A percentile compares a stretch with the other conserved stretches of the same genome.
Evolutionary conservation across 2,113 vertebrate genomes (phyloP).

Genomic region (Phrynosoma platyrhinos): DNA sequence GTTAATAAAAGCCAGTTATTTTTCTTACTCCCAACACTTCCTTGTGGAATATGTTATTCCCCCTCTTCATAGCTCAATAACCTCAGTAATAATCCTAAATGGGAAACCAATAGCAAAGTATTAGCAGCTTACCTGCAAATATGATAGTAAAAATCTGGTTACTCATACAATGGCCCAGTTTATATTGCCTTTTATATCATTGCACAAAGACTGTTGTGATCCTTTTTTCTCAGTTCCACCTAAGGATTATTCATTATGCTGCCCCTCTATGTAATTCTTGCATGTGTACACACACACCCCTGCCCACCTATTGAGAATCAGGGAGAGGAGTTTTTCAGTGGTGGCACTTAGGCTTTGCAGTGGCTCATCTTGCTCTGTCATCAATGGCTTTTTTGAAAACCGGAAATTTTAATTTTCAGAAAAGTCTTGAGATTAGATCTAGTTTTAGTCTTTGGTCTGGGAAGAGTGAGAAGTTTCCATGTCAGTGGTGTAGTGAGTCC

Average conservation of each 20-base stretch:
- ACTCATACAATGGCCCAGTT: background rate
- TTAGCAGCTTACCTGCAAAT: too few relatives aligned
- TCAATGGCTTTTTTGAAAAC: background rate
- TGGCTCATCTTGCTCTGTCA: background rate
- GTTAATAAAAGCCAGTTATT: background rate
- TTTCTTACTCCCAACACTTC: background rate
- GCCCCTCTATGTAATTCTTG: background rate
- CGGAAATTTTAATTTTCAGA: background rate
- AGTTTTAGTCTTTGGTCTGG: background rate
- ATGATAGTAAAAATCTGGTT: too few relatives aligned
- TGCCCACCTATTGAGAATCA: background rate
- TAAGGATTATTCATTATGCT: too few relatives aligned
- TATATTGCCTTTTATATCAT: background rate
- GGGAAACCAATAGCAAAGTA: background rate
- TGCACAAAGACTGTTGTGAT: background rate
- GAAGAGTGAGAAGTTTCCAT: too few relatives aligned
- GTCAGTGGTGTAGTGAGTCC: background rate
- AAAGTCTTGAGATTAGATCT: background rate
- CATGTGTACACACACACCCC: background rate
- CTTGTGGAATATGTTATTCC: background rate
- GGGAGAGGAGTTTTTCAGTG: too few relatives aligned
- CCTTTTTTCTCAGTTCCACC: background rate
- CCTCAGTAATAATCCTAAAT: too few relatives aligned
- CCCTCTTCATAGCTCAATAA: background rate
- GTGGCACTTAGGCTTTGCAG: background rate